Evolutionary conservation across 2,888 invertebrate species (phyloP).

Genomic region (Ecliptopera silaceata): DNA sequence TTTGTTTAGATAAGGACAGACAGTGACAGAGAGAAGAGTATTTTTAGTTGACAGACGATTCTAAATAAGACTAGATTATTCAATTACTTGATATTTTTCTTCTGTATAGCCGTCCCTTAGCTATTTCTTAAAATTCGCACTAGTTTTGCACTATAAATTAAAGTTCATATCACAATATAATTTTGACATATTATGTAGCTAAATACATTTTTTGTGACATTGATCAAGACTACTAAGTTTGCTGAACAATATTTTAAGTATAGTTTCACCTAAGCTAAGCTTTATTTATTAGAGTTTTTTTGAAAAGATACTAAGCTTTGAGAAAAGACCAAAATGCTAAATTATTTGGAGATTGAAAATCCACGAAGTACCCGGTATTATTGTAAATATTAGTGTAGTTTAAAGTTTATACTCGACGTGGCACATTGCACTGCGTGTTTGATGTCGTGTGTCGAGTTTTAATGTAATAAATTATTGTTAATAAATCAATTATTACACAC

Average conservation of each 20-base stretch:
- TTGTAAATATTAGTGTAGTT: slow-evolving; percentile 72
- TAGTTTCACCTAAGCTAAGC: no score
- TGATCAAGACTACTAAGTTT: neutral
- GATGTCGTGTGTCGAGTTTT: slow-evolving; percentile 70
- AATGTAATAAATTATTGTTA: slow-evolving; percentile 81
- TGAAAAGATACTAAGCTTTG: neutral
- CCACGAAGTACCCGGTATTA: slow-evolving; percentile 33
- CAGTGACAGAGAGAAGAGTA: no score
- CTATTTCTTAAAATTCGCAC: slow-evolving; percentile 1
- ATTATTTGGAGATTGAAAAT: slow-evolving; percentile 20
- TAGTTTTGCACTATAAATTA: neutral
- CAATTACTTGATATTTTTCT: slow-evolving; percentile 13
- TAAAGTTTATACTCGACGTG: slow-evolving; percentile 53
- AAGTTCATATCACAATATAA: neutral
- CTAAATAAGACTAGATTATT: no score
- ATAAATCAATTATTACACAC: slow-evolving; percentile 76
- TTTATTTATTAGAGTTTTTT: neutral
- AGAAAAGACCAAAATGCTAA: slow-evolving; percentile 6
- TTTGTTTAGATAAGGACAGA: no score
- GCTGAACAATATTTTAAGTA: neutral
- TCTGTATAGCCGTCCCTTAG: slow-evolving; percentile 22
- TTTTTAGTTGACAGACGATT: no score
- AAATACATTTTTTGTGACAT: neutral
- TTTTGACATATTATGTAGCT: neutral
- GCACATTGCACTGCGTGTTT: slow-evolving; percentile 63